Conservation (phyloP, 2,113 vertebrate genomes). For the Phaethon lepturus region DNA sequence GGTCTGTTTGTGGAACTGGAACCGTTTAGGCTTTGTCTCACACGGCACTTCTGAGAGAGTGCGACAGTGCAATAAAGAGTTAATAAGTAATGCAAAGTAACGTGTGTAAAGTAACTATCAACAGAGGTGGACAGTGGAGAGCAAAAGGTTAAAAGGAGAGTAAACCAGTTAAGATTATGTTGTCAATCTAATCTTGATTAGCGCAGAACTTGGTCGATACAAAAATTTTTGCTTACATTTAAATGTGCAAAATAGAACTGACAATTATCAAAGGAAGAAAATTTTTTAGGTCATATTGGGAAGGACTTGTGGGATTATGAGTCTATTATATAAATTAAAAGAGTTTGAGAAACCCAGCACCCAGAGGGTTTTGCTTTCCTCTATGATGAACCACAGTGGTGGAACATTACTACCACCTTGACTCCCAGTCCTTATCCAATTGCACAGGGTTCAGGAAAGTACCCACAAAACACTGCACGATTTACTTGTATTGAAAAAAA, state of each 20-base stretch:
- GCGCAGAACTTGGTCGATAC: background rate
- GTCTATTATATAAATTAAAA: background rate
- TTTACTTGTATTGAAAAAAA: background rate
- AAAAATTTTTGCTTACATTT: background rate
- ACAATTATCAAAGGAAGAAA: background rate
- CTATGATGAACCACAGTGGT: accelerated
- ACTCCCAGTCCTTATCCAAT: background rate
- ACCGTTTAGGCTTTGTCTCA: background rate
- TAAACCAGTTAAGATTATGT: background rate
- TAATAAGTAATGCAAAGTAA: background rate
- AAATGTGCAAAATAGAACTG: background rate
- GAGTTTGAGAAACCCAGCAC: background rate
- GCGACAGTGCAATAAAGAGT: background rate
- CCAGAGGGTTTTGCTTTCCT: background rate
- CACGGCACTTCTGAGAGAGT: background rate
- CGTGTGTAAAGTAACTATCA: accelerated
- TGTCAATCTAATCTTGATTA: background rate
- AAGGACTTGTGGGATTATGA: background rate
- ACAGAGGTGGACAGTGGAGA: background rate
- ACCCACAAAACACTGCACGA: background rate
- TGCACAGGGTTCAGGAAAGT: background rate
- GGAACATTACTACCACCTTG: background rate
- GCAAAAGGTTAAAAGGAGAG: background rate
- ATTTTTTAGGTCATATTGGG: background rate
- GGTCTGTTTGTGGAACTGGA: background rate